Percentiles rank a stretch among this genome's conserved stretches.
Evolutionary conservation across 2,888 invertebrate species (phyloP).

Genomic region (Oxyteleia sp.): DNA sequence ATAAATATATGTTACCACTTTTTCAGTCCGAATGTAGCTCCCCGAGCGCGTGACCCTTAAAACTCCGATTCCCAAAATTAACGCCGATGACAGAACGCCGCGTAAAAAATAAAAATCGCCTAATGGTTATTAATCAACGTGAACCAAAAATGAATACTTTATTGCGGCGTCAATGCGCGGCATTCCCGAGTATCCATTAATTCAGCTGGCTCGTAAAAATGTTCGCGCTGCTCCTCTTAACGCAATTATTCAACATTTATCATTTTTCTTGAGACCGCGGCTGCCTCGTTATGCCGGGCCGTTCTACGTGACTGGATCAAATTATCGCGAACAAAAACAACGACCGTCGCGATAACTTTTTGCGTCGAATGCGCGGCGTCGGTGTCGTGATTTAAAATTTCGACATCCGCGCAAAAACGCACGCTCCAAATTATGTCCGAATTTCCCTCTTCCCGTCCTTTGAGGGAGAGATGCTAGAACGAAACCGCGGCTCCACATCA

Average conservation of each 20-base stretch:
- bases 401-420: conserved; percentile 39
- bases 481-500: too few relatives aligned
- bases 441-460: too few relatives aligned
- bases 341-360: conserved; percentile 55
- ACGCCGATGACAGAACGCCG: conserved; percentile 19
- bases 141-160: conserved; percentile 58
- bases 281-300: conserved; percentile 55
- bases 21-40: conserved; percentile 11
- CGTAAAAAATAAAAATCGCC: conserved; percentile 33
- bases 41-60: neutral
- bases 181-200: conserved; percentile 68
- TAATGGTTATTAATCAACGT: conserved; percentile 41
- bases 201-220: conserved; percentile 65
- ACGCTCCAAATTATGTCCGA: conserved; percentile 36
- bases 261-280: conserved; percentile 71
- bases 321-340: conserved; percentile 66
- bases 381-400: conserved; percentile 66
- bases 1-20: conserved; percentile 36
- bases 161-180: conserved; percentile 49
- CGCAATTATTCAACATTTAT: conserved; percentile 74
- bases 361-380: conserved; percentile 18
- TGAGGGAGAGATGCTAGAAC: too few relatives aligned
- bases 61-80: conserved; percentile 28
- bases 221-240: conserved; percentile 61
- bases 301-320: conserved; percentile 71